phyloP scores from a whole-genome alignment of 1,140 invertebrate genomes.

The Lithobius niger region DNA sequence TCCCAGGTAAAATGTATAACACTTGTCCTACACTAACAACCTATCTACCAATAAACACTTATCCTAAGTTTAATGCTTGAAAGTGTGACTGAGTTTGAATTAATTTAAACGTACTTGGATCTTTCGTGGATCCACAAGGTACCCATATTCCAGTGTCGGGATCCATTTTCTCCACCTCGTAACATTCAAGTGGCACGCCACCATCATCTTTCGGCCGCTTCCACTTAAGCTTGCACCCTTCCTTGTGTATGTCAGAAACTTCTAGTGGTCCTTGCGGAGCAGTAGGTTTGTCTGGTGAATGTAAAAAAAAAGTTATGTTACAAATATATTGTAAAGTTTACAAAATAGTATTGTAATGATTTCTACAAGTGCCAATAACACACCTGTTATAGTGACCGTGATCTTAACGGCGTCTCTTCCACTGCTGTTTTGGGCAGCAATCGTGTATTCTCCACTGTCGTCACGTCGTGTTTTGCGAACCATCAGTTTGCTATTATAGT shows the following conservation, averaged over 20 bases:
- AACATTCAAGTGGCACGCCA: constrained; percentile 66
- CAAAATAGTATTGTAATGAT: no score
- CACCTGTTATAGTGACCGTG: constrained; percentile 62
- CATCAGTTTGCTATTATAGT: constrained; percentile 76
- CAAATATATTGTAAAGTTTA: no score
- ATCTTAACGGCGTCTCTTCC: constrained; percentile 79
- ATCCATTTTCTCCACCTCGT: constrained; percentile 88
- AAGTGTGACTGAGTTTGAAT: no score
- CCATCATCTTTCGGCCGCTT: constrained; percentile 81
- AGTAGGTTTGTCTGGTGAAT: constrained; percentile 56
- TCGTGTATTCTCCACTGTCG: constrained; percentile 78
- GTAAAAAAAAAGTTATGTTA: neutral
- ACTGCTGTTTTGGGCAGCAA: constrained; percentile 67
- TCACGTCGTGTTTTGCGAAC: constrained; percentile 61
- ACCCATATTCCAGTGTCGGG: constrained; percentile 88
- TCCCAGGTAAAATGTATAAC: no score
- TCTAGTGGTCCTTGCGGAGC: constrained; percentile 79
- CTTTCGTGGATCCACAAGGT: constrained; percentile 65
- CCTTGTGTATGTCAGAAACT: constrained; percentile 78
- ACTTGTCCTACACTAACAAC: no score
- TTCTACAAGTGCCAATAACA: no score
- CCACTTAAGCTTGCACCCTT: constrained; percentile 88
- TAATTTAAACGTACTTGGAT: constrained; percentile 45
- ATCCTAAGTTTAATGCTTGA: no score
- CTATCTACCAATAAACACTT: no score